Evolutionary conservation across 2,888 invertebrate genomes (phyloP).

Genomic region (Acrocyrtus sp.): DNA sequence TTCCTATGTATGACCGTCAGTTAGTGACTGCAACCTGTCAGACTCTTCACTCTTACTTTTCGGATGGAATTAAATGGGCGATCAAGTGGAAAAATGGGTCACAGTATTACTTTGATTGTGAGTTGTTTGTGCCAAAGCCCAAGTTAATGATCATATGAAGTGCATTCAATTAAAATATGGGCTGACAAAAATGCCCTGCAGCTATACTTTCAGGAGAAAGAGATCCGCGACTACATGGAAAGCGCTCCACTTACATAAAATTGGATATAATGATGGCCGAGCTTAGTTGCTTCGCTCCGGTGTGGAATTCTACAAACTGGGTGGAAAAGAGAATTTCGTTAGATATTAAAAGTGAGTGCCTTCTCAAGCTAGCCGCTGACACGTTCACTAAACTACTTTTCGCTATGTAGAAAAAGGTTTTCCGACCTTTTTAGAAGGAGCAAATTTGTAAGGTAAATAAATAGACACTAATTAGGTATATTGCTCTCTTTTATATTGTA

Average conservation of each 20-base stretch:
- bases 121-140: neutral
- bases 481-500: conserved; percentile 26
- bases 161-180: neutral
- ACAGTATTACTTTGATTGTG: conserved; percentile 32
- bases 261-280: conserved; percentile 42
- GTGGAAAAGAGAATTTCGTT: conserved; percentile 37
- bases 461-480: neutral
- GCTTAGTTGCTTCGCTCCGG: conserved; percentile 58
- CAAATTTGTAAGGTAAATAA: neutral
- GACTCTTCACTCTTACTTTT: conserved; percentile 42
- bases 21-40: conserved; percentile 46
- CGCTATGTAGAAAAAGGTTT: neutral
- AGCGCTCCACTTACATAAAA: conserved; percentile 28
- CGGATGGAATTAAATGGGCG: conserved; percentile 53
- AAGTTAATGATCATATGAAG: neutral
- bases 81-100: conserved; percentile 47
- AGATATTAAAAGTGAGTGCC: conserved; percentile 33
- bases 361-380: too few species aligned
- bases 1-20: conserved; percentile 42
- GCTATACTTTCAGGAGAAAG: conserved; percentile 16
- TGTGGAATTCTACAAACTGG: conserved; percentile 61
- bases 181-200: neutral
- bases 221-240: conserved; percentile 20
- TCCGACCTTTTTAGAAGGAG: neutral
- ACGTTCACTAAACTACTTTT: too few species aligned